Evolutionary conservation across 2,888 invertebrate genomes (phyloP).

Genomic region (Ariolimax columbianus): DNA sequence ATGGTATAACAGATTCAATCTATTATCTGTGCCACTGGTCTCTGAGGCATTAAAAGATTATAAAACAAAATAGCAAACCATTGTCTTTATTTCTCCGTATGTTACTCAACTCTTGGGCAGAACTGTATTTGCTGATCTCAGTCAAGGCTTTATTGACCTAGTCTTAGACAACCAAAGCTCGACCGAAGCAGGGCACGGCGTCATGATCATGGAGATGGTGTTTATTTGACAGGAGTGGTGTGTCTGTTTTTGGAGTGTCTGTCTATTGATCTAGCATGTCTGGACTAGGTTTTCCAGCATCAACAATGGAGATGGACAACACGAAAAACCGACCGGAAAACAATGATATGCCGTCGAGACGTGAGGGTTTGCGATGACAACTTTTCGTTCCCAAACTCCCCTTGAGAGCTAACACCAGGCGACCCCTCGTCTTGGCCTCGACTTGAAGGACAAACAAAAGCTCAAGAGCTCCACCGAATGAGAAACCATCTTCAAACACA

Average conservation of each 20-base stretch:
- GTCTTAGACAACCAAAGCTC: not conserved
- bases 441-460: constrained; percentile 8
- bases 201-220: not conserved
- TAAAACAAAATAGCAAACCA: no score
- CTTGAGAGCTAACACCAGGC: not conserved
- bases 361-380: not conserved
- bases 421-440: constrained; percentile 17
- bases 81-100: no score
- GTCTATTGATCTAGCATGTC: constrained; percentile 19
- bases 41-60: no score
- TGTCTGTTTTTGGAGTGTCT: not conserved
- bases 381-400: not conserved
- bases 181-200: not conserved
- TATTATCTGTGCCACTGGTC: no score
- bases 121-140: not conserved
- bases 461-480: not conserved
- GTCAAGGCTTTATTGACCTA: not conserved
- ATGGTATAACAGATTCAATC: no score
- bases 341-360: not conserved
- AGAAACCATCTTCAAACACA: not conserved
- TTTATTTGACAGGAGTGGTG: not conserved
- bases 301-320: not conserved
- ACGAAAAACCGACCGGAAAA: not conserved
- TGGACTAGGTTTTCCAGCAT: not conserved
- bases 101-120: no score